Conservation (phyloP, 2,797 vertebrate genomes). For the Anguilla megastoma region DNA sequence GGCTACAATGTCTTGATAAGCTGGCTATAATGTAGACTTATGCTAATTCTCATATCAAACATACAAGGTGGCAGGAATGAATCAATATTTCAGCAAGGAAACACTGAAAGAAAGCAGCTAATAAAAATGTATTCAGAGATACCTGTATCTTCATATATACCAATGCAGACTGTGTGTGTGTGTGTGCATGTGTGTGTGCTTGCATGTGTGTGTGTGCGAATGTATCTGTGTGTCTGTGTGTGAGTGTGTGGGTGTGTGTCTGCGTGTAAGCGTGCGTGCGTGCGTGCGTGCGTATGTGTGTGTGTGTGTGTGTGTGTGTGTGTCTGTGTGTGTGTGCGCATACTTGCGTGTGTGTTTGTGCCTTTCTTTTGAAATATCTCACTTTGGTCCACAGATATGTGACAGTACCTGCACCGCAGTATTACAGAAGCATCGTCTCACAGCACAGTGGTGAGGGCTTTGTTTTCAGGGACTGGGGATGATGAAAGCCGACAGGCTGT, state of each 20-base stretch:
- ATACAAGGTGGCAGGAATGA: neutral
- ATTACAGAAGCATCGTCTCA: neutral
- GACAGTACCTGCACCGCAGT: neutral
- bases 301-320: no score
- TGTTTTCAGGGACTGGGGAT: neutral
- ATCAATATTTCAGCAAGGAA: neutral
- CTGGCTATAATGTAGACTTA: neutral
- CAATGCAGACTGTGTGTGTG: neutral
- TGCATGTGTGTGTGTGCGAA: no score
- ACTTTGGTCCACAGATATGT: neutral
- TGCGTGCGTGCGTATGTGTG: neutral
- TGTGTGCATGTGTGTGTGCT: neutral
- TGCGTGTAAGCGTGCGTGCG: no score
- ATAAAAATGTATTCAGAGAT: no score
- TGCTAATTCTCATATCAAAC: neutral
- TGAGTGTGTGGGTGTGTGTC: no score
- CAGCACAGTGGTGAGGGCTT: neutral
- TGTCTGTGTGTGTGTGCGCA: no score
- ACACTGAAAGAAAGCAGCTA: neutral
- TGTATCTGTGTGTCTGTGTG: neutral
- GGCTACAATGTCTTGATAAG: neutral
- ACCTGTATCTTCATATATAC: no score
- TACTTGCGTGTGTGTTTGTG: no score
- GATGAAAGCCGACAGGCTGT: constrained; percentile 31
- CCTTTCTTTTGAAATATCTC: neutral